Conservation (phyloP, 53 echinoderm and acorn worm species). For the Patiria pectinifera region DNA sequence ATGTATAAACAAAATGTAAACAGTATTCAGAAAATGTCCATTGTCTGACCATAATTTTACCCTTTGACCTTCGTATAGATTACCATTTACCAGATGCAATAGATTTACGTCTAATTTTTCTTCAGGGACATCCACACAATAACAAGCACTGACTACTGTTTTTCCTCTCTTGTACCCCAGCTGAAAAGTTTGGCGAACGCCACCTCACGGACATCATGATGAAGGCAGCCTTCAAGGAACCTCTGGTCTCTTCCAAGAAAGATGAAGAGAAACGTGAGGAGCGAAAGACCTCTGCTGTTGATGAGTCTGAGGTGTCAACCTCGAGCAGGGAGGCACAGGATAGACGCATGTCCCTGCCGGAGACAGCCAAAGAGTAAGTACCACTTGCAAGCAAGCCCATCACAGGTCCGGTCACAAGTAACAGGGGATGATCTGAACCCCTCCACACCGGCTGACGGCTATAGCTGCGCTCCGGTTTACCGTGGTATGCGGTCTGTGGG, state of each 20-base stretch:
- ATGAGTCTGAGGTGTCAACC: not conserved
- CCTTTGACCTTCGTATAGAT: no score
- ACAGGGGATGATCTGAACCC: no score
- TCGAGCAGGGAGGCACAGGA: not conserved
- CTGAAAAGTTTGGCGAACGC: constrained; percentile 42
- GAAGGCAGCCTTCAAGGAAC: constrained; percentile 53
- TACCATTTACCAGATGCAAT: not conserved
- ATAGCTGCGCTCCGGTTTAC: no score
- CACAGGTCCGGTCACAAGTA: no score
- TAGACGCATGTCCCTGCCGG: constrained; percentile 26
- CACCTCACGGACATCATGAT: constrained; percentile 52
- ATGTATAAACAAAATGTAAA: no score
- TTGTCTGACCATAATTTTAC: no score
- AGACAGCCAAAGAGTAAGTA: constrained; percentile 48
- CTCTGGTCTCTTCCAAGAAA: not conserved
- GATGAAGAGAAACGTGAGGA: not conserved
- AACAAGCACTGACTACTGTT: no score
- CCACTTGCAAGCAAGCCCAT: not conserved
- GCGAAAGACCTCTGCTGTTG: not conserved
- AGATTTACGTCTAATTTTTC: not conserved
- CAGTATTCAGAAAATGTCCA: no score
- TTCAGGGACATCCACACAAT: not conserved
- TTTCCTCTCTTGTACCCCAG: not conserved
- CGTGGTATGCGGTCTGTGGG: no score
- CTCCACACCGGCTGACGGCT: no score